Base-by-base conservation (phyloP, 1,140 invertebrate genomes). In the Carposina sasakii region DNA sequence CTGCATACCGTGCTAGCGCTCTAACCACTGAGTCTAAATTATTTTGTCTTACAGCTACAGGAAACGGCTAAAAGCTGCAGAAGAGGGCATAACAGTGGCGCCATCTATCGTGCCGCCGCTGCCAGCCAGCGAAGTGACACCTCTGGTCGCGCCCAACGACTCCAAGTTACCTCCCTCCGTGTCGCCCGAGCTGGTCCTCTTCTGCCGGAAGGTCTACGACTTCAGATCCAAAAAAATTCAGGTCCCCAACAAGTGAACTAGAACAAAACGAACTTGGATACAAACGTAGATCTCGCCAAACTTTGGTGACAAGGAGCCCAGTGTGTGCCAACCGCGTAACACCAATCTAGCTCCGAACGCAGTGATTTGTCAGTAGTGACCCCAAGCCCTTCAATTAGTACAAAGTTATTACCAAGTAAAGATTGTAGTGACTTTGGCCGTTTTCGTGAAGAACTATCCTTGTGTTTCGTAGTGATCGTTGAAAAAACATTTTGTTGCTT, bases 161-260 rank as follows among this genome's bases (percentile, higher is more conserved):
- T 90, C 92, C n/a, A 90, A 91, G 21, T 87, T 91, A 21, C 90
- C 91, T 57, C 90, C 93, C 6, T 76, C 88, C 30, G 91, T 93
- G 21, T 88, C 90, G 45, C 88, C 92, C 3, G 96, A 98, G 56
- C 91, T 95, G 75, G 94, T 99, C 1, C 95, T 98, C 64, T 95
- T 97, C 85, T 98, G 96, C 85, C 91, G 95, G 13, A 92, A 93
- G 58, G 95, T 98, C 23, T 98, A 98, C 84, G 97, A 98, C 81
- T 98, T 96, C 85, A 89, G 96, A 47, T 92, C 94, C 50, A 93
- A 92, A 63, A 91, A 92, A 57, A 89, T 94, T 44, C 74, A 78
- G 44, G 69, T 72, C 4, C 76, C 79, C 13, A 81, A 75, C 60
- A 81, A 84, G 50, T 83, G 77, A 81, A 60, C 45, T 15, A 31